These are phyloP conservation scores for Aphelinus atriplicis DNA, from an alignment of 1,140 invertebrate genomes.

Conservation along the genomic window DNA sequence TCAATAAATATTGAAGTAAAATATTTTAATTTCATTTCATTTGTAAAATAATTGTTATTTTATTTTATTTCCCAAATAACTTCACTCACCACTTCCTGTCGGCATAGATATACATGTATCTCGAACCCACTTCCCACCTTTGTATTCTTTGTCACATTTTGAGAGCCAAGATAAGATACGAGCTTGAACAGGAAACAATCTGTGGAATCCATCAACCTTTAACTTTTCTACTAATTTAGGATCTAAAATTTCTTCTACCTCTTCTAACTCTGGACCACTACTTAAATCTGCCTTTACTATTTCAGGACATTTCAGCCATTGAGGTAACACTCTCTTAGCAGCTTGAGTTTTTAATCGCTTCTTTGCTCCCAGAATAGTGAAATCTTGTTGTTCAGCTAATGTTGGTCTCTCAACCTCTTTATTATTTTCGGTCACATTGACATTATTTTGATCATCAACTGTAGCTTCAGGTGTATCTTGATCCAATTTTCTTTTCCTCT, in stretches of 20 bases:
- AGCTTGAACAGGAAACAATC: conserved; percentile 90
- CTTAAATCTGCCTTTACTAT: conserved; percentile 78
- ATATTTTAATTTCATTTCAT: conserved; percentile 5
- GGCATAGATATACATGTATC: conserved; percentile 98
- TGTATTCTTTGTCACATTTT: conserved; percentile 69
- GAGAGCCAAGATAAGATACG: conserved; percentile 85
- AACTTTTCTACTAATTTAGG: conserved; percentile 72
- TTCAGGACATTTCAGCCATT: conserved; percentile 86
- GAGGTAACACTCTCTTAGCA: conserved; percentile 80
- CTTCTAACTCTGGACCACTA: conserved; percentile 69
- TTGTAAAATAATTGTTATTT: background rate
- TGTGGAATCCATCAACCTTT: conserved; percentile 76
- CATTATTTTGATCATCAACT: conserved; percentile 11
- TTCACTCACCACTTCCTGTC: conserved; percentile 86
- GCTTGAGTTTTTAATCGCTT: conserved; percentile 51
- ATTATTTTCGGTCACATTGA: conserved; percentile 9
- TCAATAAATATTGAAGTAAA: conserved; percentile 26
- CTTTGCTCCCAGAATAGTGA: conserved; percentile 55
- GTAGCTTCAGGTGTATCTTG: background rate
- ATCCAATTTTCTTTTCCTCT: conserved; percentile 14
- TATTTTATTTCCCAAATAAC: background rate
- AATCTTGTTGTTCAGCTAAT: conserved; percentile 42
- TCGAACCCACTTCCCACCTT: conserved; percentile 72
- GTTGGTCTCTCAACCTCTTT: background rate
- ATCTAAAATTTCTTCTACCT: conserved; percentile 72